A percentile compares a stretch with the other conserved stretches of the same genome.
Evolutionary conservation across 2,888 invertebrate genomes (phyloP).

Genomic region (Calliopum simillimum): DNA sequence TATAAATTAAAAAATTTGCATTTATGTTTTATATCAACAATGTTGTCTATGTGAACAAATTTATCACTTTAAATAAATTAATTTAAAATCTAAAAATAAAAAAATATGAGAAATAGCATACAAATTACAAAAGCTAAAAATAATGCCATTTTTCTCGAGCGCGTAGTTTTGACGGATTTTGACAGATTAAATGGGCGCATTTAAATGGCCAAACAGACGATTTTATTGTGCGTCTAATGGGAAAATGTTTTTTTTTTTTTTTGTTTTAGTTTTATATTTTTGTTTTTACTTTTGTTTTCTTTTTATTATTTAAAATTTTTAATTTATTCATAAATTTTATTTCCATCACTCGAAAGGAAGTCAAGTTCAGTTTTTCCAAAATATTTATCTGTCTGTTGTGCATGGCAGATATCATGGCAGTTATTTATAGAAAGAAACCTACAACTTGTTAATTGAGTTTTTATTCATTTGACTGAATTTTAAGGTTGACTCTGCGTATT

Average conservation of each 20-base stretch:
- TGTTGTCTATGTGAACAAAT: constrained; percentile 3
- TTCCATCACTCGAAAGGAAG: constrained; percentile 15
- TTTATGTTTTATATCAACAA: background rate
- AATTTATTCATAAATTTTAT: constrained; percentile 25
- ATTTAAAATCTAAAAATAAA: background rate
- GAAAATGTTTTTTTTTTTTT: background rate
- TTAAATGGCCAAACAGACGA: constrained; percentile 16
- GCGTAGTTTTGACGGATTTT: constrained; percentile 17
- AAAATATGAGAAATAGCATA: background rate
- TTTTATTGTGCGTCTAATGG: constrained; percentile 24
- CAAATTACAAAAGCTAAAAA: too few relatives aligned
- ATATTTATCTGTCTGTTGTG: background rate
- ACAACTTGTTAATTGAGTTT: constrained; percentile 25
- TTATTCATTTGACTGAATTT: constrained; percentile 28
- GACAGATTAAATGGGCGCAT: constrained; percentile 24
- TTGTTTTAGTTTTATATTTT: background rate
- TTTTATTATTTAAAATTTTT: constrained; percentile 10
- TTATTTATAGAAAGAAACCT: background rate
- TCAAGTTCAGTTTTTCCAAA: constrained; percentile 27
- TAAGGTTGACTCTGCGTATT: background rate
- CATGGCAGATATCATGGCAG: too few relatives aligned
- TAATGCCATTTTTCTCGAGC: too few relatives aligned
- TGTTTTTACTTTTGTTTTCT: too few relatives aligned
- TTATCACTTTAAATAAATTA: background rate
- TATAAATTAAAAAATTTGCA: constrained; percentile 11